Base-by-base conservation (phyloP, 2,888 invertebrate species). In the Falcaria lacertinaria region DNA sequence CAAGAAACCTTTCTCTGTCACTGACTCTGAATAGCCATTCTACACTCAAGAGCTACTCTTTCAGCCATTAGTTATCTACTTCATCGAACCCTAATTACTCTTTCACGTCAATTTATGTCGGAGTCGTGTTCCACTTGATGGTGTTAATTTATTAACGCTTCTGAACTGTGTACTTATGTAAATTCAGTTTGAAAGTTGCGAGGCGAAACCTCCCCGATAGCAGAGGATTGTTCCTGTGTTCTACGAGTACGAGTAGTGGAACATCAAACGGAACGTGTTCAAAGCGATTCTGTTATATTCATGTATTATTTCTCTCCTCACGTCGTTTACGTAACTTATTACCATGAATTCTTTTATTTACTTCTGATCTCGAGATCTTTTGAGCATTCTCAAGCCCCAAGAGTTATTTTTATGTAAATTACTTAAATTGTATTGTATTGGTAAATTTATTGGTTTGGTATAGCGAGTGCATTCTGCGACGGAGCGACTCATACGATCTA, bases 1-100 rank as follows among this genome's bases (percentile, higher is more conserved):
- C 75, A 80, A 69, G 78, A 74, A 82, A 80, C 80, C 72, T 78
- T 83, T 82, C 80, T 74, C 76, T 76, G 79, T 80, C 80, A 78
- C 70, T 81, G 75, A 73, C 69, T 74, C 73, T 79, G 79, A 77
- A 83, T 79, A 69, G 79, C 65, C 66, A 68, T 66, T 67, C 64
- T 75, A 74, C 55, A 64, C 71, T 73, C 69, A 77, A 81, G 80
- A 76, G 78, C 65, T 71, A 60, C 69, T 71, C 70, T 66, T 74
- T 66, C 61, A 69, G 64, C 75, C 80, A 80, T 80, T 80, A 80
- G 80, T 77, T 75, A 78, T 71, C 71, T 67, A 50, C 54, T 72
- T 67, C 69, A 74, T 75, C 63, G 70, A 52, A 48, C 58, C 64
- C 69, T 80, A 80, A 83, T 74, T 79, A 79, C 67, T 72, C 73